Conservation (phyloP, 1,140 invertebrate species). For the Gonioctena quinquepunctata region DNA sequence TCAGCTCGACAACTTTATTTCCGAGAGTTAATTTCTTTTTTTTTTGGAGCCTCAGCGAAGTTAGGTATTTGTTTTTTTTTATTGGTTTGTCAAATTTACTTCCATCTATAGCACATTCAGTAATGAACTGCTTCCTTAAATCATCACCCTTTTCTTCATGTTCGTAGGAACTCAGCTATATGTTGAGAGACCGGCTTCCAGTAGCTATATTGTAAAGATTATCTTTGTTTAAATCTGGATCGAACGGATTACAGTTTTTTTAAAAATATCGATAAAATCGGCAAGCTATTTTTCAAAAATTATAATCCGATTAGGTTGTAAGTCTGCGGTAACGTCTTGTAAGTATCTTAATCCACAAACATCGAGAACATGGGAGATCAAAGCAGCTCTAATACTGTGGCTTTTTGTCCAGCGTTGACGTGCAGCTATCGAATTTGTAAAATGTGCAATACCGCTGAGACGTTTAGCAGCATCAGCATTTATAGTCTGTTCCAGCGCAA, state of each 20-base stretch:
- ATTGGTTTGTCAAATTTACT: conserved; percentile 30
- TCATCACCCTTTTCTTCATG: conserved; percentile 12
- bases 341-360: conserved; percentile 1
- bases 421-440: conserved; percentile 36
- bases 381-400: conserved; percentile 24
- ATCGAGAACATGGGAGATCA: conserved; percentile 28
- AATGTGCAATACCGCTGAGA: conserved; percentile 29
- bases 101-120: conserved; percentile 14
- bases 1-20: conserved; percentile 20
- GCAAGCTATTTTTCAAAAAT: conserved; percentile 1
- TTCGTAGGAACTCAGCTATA: conserved; percentile 10
- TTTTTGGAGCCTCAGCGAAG: conserved; percentile 25
- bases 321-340: conserved; percentile 4
- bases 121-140: conserved; percentile 18
- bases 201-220: not conserved
- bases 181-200: conserved; percentile 8
- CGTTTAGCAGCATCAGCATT: conserved; percentile 34
- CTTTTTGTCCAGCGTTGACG: conserved; percentile 32
- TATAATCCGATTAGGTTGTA: conserved; percentile 1
- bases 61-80: conserved; percentile 30
- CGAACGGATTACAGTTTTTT: not conserved
- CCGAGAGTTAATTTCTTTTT: conserved; percentile 16
- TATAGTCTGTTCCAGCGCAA: conserved; percentile 30
- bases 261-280: conserved; percentile 5
- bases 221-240: not conserved